A percentile compares a stretch with the other conserved stretches of the same genome.
These are phyloP conservation scores for Silurus asotus DNA, from an alignment of 2,113 vertebrate species.

Conservation along the genomic window DNA sequence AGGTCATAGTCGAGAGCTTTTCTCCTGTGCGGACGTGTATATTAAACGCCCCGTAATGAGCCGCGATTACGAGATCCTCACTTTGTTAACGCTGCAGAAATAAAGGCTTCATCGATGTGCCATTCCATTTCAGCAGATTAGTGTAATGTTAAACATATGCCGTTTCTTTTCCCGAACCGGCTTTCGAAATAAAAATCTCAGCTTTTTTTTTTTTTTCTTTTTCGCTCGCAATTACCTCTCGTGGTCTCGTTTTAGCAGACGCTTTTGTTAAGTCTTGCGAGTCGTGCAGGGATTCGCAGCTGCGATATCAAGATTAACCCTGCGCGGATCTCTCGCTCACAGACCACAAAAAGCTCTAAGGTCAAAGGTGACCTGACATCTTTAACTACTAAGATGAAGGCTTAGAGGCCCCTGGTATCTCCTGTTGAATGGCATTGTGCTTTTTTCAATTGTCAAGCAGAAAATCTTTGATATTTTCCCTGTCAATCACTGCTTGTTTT, in stretches of 20 bases:
- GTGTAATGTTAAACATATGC: slow-evolving; percentile 56
- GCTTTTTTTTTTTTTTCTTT: slow-evolving; percentile 18
- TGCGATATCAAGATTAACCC: slow-evolving; percentile 46
- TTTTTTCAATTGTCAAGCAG: slow-evolving; percentile 15
- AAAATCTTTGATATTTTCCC: slow-evolving; percentile 30
- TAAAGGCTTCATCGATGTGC: slow-evolving; percentile 40
- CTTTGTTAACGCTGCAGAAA: slow-evolving; percentile 52
- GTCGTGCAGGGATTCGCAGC: slow-evolving; percentile 36
- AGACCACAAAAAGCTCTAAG: slow-evolving; percentile 33
- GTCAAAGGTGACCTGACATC: slow-evolving; percentile 52
- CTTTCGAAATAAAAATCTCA: slow-evolving; percentile 42
- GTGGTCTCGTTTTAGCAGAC: slow-evolving; percentile 30
- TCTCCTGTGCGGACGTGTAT: slow-evolving; percentile 40
- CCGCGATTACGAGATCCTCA: slow-evolving; percentile 45
- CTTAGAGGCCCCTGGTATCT: slow-evolving; percentile 35
- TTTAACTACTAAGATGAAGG: slow-evolving; percentile 34
- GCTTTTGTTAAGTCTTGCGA: slow-evolving; percentile 25
- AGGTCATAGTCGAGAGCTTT: slow-evolving; percentile 37
- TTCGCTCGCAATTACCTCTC: slow-evolving; percentile 20
- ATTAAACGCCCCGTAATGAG: slow-evolving; percentile 52
- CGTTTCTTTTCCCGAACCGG: slow-evolving; percentile 37
- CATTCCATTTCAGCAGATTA: slow-evolving; percentile 53
- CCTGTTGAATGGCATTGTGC: slow-evolving; percentile 24
- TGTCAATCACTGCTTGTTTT: slow-evolving; percentile 25
- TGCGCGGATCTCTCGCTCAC: slow-evolving; percentile 20